These are phyloP conservation scores for Caiman crocodilus DNA, from an alignment of 2,797 vertebrate genomes.

Conservation along the genomic window DNA sequence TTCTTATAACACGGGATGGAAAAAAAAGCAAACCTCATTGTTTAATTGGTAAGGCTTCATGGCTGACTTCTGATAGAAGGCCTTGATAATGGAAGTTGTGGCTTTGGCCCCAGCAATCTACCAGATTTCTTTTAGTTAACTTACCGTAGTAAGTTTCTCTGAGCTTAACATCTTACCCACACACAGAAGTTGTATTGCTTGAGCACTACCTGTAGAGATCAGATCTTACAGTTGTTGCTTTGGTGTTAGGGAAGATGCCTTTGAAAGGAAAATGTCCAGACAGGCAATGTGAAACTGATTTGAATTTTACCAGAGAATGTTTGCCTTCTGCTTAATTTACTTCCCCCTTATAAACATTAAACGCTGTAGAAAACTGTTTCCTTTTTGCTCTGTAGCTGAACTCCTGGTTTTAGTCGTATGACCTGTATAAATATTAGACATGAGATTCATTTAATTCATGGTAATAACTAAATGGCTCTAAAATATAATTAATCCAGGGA, in stretches of 20 bases:
- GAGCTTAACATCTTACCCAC: background rate
- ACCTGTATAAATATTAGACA: background rate
- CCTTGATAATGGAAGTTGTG: background rate
- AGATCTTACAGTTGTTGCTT: background rate
- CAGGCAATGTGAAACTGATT: background rate
- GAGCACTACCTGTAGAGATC: background rate
- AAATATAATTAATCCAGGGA: background rate
- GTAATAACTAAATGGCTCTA: background rate
- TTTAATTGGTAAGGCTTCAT: slow-evolving; percentile 1
- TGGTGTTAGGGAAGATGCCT: background rate
- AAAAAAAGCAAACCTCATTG: background rate
- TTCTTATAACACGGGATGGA: background rate
- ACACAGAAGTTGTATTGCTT: background rate
- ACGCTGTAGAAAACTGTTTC: background rate
- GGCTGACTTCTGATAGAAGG: background rate
- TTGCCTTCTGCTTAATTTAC: background rate
- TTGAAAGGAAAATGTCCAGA: background rate
- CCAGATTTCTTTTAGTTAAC: background rate
- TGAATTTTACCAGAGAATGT: background rate
- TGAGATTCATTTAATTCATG: background rate
- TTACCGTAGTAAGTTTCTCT: background rate
- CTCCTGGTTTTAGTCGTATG: background rate
- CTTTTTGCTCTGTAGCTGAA: background rate
- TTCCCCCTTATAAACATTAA: background rate
- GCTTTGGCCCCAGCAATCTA: slow-evolving; percentile 5